Conservation (phyloP, 2,113 vertebrate genomes). For the Campylorhamphus procurvoides region DNA sequence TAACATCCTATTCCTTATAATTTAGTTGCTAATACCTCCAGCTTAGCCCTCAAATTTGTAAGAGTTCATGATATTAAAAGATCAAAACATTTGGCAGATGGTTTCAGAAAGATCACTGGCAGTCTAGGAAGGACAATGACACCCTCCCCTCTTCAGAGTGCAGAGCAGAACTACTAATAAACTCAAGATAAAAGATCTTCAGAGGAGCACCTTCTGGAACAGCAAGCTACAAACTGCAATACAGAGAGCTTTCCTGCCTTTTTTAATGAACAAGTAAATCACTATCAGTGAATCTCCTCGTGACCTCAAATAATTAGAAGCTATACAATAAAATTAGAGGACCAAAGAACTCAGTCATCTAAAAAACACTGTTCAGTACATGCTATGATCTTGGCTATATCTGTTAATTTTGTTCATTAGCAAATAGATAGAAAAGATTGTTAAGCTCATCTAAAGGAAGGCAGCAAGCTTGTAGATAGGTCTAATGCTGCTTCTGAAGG, state of each 20-base stretch:
- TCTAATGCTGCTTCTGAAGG: neutral
- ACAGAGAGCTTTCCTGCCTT: neutral
- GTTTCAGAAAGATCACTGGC: neutral
- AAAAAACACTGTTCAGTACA: neutral
- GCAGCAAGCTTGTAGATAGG: neutral
- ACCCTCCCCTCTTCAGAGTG: neutral
- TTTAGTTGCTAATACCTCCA: neutral
- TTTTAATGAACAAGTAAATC: neutral
- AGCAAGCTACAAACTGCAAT: neutral
- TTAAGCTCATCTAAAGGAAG: neutral
- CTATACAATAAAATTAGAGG: neutral
- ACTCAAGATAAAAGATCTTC: neutral
- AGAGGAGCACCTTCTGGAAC: neutral
- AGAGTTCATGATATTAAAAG: neutral
- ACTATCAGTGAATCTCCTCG: neutral
- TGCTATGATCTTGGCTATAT: neutral
- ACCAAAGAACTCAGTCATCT: neutral
- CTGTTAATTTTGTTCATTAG: neutral
- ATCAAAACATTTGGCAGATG: neutral
- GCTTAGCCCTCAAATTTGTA: neutral
- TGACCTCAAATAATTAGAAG: neutral
- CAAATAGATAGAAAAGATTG: neutral
- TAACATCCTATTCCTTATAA: neutral
- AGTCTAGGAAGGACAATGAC: neutral
- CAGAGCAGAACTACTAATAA: neutral